phyloP scores from a whole-genome alignment of 2,888 invertebrate genomes.

The Oasisia sp. region DNA sequence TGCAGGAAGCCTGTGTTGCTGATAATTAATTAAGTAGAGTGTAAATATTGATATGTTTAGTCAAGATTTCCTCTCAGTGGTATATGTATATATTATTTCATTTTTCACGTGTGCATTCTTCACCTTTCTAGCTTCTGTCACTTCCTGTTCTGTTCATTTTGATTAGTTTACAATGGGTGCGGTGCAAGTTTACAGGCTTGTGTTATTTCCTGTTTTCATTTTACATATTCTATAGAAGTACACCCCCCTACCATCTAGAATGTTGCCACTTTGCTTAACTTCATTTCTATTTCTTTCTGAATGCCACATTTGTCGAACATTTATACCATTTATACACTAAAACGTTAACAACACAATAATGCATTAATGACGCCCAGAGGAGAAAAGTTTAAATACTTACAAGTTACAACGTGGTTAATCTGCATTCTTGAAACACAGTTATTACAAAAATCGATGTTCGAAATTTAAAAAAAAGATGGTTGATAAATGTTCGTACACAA shows the following conservation, averaged over 20 bases:
- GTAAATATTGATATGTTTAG: too few relatives aligned
- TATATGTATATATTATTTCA: neutral
- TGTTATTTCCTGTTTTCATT: neutral
- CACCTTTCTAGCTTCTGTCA: neutral
- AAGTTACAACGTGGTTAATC: neutral
- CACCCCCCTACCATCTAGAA: neutral
- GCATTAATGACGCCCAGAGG: neutral
- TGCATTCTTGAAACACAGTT: neutral
- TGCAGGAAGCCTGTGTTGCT: too few relatives aligned
- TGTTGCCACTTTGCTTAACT: neutral
- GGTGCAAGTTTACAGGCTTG: neutral
- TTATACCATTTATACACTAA: too few relatives aligned
- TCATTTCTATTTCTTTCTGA: neutral
- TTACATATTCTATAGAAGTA: neutral
- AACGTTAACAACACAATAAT: neutral
- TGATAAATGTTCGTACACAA: neutral
- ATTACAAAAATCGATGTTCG: neutral
- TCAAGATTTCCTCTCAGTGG: too few relatives aligned
- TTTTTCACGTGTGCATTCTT: neutral
- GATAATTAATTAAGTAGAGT: too few relatives aligned
- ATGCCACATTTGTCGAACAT: neutral
- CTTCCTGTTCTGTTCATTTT: neutral
- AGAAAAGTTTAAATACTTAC: neutral
- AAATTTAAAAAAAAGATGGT: neutral
- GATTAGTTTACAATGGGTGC: neutral